A percentile compares a stretch with the other conserved stretches of the same genome.
Conservation (phyloP, 2,113 vertebrate genomes). For the Ceyx cyanopectus region DNA sequence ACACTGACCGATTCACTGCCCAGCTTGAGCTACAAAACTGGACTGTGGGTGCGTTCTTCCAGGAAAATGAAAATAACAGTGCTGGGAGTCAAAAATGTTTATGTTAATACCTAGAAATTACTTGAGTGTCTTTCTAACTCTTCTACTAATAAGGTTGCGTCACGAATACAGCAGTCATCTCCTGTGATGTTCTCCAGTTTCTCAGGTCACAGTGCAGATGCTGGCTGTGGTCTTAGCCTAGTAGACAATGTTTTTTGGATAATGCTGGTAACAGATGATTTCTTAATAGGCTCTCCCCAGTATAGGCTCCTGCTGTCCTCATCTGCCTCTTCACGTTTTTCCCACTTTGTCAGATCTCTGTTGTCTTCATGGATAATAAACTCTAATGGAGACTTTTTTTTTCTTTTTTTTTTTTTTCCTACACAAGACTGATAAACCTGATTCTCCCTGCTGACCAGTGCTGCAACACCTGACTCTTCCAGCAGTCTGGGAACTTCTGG, state of each 20-base stretch:
- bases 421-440: rapidly evolving
- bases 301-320: not conserved
- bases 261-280: not conserved
- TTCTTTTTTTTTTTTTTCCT: not conserved
- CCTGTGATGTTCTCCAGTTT: not conserved
- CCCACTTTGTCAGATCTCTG: not conserved
- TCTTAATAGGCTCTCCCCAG: not conserved
- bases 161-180: not conserved
- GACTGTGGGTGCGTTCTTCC: not conserved
- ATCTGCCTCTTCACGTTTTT: not conserved
- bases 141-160: not conserved
- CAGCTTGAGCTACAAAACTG: not conserved
- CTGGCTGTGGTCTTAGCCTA: not conserved
- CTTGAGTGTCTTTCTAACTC: not conserved
- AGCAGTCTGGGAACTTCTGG: not conserved
- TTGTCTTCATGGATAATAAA: not conserved
- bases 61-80: not conserved
- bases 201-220: not conserved
- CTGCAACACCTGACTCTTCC: not conserved
- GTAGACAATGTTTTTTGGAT: not conserved
- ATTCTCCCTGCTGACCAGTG: not conserved
- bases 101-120: not conserved
- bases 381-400: not conserved
- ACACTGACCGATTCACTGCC: not conserved
- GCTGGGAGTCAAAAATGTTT: not conserved